phyloP scores from a whole-genome alignment of 1,140 invertebrate genomes.

The Lepidurus arcticus region DNA sequence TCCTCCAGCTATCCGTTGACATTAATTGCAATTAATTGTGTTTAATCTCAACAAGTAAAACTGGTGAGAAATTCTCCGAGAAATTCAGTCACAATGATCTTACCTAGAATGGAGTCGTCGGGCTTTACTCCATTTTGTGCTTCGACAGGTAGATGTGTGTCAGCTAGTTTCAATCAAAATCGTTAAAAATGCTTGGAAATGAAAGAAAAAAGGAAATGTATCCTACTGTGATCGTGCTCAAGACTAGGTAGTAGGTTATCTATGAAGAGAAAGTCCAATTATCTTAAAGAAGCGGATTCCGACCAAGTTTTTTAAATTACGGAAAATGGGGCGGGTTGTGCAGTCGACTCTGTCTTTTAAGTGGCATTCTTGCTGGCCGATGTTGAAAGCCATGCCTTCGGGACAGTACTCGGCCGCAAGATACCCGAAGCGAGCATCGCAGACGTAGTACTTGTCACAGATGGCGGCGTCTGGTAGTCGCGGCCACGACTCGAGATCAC shows the following conservation, averaged over 20 bases:
- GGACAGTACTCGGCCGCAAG: neutral
- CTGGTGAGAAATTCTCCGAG: too few species aligned
- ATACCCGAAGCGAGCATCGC: neutral
- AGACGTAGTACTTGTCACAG: slow-evolving; percentile 5
- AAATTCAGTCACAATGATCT: too few species aligned
- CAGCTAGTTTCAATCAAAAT: too few species aligned
- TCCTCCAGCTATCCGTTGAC: too few species aligned
- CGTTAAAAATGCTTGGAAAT: too few species aligned
- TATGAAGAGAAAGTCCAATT: neutral
- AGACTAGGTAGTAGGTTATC: neutral
- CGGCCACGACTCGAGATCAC: neutral
- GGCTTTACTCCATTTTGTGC: too few species aligned
- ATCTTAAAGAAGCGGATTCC: neutral
- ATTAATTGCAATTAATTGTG: too few species aligned
- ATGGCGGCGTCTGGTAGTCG: neutral
- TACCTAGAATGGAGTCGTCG: too few species aligned
- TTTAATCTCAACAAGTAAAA: too few species aligned
- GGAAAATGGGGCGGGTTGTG: neutral
- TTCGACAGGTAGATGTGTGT: too few species aligned
- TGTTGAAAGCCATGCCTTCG: neutral
- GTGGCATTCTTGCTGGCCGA: neutral
- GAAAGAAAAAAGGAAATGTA: neutral
- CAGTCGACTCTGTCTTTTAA: neutral
- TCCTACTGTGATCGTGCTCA: neutral
- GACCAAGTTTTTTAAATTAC: neutral